Percentiles rank a stretch among this genome's conserved stretches.
These are phyloP conservation scores for Phymatocera aterrima DNA, from an alignment of 2,888 invertebrate genomes.

Conservation along the genomic window DNA sequence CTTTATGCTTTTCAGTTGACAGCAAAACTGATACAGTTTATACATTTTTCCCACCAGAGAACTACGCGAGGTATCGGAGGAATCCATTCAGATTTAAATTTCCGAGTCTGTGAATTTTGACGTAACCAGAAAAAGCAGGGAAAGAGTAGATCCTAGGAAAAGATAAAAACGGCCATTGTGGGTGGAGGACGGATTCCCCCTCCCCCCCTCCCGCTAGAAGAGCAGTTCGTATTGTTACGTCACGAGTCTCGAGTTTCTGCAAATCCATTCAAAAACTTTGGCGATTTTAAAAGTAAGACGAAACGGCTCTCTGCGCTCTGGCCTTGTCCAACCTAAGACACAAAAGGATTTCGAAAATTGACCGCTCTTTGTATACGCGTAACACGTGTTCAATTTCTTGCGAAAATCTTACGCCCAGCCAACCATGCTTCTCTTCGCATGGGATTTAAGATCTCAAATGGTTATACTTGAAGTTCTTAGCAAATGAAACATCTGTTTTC, in stretches of 20 bases:
- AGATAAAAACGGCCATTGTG: slow-evolving; percentile 65
- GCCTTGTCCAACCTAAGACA: slow-evolving; percentile 14
- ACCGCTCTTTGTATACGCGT: slow-evolving; percentile 37
- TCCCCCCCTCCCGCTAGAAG: slow-evolving; percentile 54
- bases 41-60: slow-evolving; percentile 15
- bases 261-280: slow-evolving; percentile 58
- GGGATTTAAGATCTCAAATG: not conserved
- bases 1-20: not conserved
- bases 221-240: slow-evolving; percentile 70
- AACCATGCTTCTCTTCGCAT: not conserved
- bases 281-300: slow-evolving; percentile 67
- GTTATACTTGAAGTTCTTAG: not conserved
- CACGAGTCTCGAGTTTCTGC: slow-evolving; percentile 68
- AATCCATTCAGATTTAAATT: slow-evolving; percentile 39
- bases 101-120: slow-evolving; percentile 21
- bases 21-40: slow-evolving; percentile 1
- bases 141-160: slow-evolving; percentile 59
- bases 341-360: slow-evolving; percentile 44
- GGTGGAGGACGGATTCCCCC: slow-evolving; percentile 65
- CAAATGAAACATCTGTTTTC: slow-evolving; percentile 9
- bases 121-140: slow-evolving; percentile 44
- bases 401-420: slow-evolving; percentile 22
- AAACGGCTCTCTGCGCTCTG: slow-evolving; percentile 64
- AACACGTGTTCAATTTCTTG: slow-evolving; percentile 44
- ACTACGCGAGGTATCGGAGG: not conserved